Evolutionary conservation across 2,797 vertebrate species (phyloP).

Genomic region (Poeciliopsis infans): DNA sequence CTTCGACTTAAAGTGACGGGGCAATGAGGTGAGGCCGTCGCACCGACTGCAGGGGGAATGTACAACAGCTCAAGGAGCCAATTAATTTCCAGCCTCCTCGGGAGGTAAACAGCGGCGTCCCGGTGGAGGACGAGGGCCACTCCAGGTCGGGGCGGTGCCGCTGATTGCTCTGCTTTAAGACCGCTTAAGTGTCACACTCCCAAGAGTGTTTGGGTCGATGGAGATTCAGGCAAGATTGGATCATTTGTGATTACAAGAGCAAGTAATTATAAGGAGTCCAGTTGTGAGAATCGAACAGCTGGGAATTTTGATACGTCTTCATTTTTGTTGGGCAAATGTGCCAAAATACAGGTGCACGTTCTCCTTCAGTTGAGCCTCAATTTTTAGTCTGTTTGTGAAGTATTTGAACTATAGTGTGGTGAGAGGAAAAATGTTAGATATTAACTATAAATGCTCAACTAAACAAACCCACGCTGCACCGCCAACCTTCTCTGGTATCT

Average conservation of each 20-base stretch:
- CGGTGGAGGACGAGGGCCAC: constrained; percentile 35
- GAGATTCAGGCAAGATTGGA: constrained; percentile 20
- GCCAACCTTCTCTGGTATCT: neutral
- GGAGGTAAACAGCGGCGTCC: constrained; percentile 62
- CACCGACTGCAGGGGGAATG: constrained; percentile 49
- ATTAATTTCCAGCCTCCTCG: constrained; percentile 71
- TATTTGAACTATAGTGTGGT: too few species aligned
- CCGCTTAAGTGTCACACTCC: constrained; percentile 27
- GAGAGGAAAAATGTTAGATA: neutral
- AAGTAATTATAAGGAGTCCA: constrained; percentile 8
- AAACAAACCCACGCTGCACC: neutral
- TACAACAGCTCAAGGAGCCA: constrained; percentile 71
- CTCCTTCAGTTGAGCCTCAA: neutral
- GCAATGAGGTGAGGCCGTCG: constrained; percentile 68
- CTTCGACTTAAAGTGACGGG: constrained; percentile 78
- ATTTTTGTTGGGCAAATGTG: neutral
- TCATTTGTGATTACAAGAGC: constrained; percentile 36
- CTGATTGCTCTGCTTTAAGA: constrained; percentile 43
- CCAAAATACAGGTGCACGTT: neutral
- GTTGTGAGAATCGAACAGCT: neutral
- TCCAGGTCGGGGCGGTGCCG: constrained; percentile 36
- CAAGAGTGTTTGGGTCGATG: constrained; percentile 12
- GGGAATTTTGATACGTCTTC: too few species aligned
- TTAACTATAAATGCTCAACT: neutral
- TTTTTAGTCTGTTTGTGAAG: neutral